Evolutionary conservation across 2,888 invertebrate genomes (phyloP), one percentile per base, ranked within the genome.

Genomic region (Epinotia brunnichana): DNA sequence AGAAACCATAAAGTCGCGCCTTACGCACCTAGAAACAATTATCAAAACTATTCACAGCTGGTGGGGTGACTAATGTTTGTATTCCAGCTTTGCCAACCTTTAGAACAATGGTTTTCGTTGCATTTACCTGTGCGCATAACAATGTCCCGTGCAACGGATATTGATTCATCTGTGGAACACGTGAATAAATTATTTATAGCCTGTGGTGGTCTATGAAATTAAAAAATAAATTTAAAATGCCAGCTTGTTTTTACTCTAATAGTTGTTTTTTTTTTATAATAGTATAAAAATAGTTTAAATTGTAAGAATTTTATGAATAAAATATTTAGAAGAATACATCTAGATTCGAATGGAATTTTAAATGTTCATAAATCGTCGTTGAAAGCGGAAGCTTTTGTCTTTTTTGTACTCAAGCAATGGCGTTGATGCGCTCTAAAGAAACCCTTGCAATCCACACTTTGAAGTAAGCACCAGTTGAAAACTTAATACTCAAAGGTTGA

Each of bases 101-200:
- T 19, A 72, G 61, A 62, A 72, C 72, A 72, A 72, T 72, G 29
- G 67, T 68, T 61, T 54, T 56, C 39, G 29, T 66, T 66, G 60
- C 53, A 59, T 66, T 71, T 66, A 66, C 61, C 54, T 56, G 19
- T 39, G 9, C 61, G 54, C 67, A 68, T 72, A 72, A 19, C 56
- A 68, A 62, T 68, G 61, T 48, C 24, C 15, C 41, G 15, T 56
- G 60, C 60, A 67, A 51, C 67, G 67, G 72, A 68, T 61, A 72
- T 72, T 72, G 72, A 72, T 68, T 72, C 67, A 72, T 72, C 60
- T 67, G 54, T 72, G 48, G 48, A 41, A 44, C 66, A 51, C 53
- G 39, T 44, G 60, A 44, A 54, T 62, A 59, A n/a, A 21, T 61
- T 61, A 60, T 60, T 60, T 53, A 53, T 41, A 69, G 4, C 35